These are phyloP conservation scores for Scrobipalpa atriplicella DNA, from an alignment of 2,888 invertebrate species.

Conservation along the genomic window DNA sequence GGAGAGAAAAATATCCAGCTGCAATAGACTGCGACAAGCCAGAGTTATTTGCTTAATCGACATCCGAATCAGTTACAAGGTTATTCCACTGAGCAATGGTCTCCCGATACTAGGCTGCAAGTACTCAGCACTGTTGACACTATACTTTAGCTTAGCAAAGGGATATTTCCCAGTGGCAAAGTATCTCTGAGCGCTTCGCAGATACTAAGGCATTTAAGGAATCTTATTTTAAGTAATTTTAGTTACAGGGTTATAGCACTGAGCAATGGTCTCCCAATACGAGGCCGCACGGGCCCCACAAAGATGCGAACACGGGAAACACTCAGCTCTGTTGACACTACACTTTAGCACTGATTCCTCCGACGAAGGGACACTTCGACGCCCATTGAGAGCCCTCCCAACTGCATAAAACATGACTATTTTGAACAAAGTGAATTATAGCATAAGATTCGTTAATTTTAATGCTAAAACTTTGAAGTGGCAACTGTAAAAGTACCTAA, in stretches of 20 bases:
- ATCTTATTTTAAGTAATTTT: not conserved
- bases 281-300: constrained; percentile 54
- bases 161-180: constrained; percentile 1
- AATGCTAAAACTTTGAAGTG: no score
- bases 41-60: no score
- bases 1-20: no score
- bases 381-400: constrained; percentile 33
- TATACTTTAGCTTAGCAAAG: constrained; percentile 69
- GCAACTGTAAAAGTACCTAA: no score
- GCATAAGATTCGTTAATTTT: no score
- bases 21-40: no score
- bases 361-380: constrained; percentile 40
- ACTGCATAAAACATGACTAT: constrained; percentile 34
- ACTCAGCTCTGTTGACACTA: constrained; percentile 81
- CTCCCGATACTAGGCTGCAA: constrained; percentile 36
- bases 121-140: constrained; percentile 81
- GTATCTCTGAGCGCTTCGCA: no score
- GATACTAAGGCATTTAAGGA: no score
- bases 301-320: constrained; percentile 74
- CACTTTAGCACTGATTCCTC: constrained; percentile 73
- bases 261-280: constrained; percentile 18
- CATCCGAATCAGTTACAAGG: not conserved
- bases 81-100: not conserved
- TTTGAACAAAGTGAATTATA: not conserved
- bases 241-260: not conserved